Percentiles rank a stretch among this genome's conserved stretches.
Conservation (phyloP, 2,888 invertebrate species). For the Cheilosia scutellata region DNA sequence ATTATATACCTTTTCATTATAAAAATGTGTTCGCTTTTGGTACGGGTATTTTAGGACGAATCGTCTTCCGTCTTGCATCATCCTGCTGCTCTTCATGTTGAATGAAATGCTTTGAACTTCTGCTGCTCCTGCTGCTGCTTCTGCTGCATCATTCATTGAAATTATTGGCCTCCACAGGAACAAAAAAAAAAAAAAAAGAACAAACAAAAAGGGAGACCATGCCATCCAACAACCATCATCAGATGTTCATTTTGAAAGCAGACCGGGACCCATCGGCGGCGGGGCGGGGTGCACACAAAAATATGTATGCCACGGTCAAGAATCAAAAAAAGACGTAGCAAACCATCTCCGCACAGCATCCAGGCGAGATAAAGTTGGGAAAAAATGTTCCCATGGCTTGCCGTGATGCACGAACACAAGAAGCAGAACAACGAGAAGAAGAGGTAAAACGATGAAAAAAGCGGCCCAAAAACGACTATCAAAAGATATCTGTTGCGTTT, state of each 20-base stretch:
- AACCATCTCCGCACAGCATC: conserved; percentile 51
- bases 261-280: conserved; percentile 19
- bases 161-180: conserved; percentile 61
- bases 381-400: conserved; percentile 73
- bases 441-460: conserved; percentile 28
- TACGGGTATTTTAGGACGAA: conserved; percentile 68
- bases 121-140: conserved; percentile 49
- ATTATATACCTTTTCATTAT: conserved; percentile 75
- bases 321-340: conserved; percentile 46
- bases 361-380: conserved; percentile 51
- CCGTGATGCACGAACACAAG: conserved; percentile 66
- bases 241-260: conserved; percentile 71
- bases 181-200: neutral
- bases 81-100: conserved; percentile 45
- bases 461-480: conserved; percentile 35
- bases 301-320: conserved; percentile 76
- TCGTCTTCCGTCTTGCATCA: conserved; percentile 23
- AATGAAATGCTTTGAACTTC: conserved; percentile 76
- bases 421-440: conserved; percentile 42
- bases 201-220: conserved; percentile 22
- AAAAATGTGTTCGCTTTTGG: conserved; percentile 34
- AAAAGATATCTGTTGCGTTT: conserved; percentile 58
- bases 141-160: conserved; percentile 73
- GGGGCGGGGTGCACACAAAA: conserved; percentile 51
- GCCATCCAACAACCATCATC: conserved; percentile 62